These are phyloP conservation scores for Petrolisthes cinctipes DNA, from an alignment of 2,888 invertebrate species.

Conservation along the genomic window DNA sequence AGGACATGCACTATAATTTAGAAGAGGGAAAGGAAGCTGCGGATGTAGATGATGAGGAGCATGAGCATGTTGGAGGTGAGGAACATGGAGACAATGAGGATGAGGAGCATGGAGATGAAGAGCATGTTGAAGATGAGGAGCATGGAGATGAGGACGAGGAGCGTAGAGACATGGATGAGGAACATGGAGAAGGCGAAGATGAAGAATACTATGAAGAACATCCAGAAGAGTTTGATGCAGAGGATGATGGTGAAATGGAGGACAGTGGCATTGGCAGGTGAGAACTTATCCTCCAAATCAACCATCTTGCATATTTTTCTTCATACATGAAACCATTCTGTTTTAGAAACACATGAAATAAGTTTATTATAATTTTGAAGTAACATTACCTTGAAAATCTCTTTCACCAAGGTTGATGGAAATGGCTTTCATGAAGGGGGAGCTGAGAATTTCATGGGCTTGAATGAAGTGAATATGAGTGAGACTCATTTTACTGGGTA, in stretches of 20 bases:
- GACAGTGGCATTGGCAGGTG: constrained; percentile 7
- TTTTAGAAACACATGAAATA: not conserved
- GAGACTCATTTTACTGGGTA: too few species aligned
- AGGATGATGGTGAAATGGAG: constrained; percentile 2
- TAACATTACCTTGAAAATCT: not conserved
- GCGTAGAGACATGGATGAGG: not conserved
- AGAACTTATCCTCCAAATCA: not conserved
- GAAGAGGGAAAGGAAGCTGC: not conserved
- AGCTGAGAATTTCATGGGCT: not conserved
- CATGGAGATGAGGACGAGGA: not conserved
- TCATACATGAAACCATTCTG: not conserved
- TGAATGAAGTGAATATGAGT: not conserved
- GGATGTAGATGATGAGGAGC: not conserved
- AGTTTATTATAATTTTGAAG: not conserved
- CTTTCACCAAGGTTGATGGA: too few species aligned
- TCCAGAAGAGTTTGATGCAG: not conserved
- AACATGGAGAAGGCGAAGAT: not conserved
- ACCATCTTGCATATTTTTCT: not conserved
- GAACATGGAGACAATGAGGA: not conserved
- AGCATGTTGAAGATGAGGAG: not conserved
- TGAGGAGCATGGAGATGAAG: not conserved
- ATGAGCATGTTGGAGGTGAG: not conserved
- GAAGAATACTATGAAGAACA: not conserved
- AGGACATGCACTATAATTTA: too few species aligned
- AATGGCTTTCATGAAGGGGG: not conserved